Conservation (phyloP, 1,140 invertebrate genomes). For the Aricia agestis region DNA sequence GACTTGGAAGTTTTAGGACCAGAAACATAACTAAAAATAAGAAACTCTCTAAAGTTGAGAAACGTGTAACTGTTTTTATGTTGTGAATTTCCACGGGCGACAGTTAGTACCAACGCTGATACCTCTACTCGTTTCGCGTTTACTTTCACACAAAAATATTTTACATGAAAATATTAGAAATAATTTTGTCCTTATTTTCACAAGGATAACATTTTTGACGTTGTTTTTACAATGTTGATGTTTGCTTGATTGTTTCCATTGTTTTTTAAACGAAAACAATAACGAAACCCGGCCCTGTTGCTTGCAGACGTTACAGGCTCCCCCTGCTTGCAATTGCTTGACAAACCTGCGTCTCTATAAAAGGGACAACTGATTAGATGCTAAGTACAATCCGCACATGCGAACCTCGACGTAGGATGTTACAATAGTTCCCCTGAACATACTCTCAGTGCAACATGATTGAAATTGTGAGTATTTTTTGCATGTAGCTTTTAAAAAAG, state of each 20-base stretch:
- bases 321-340: slow-evolving; percentile 67
- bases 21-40: too few relatives aligned
- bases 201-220: too few relatives aligned
- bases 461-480: slow-evolving; percentile 52
- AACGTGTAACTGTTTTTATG: too few relatives aligned
- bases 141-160: too few relatives aligned
- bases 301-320: slow-evolving; percentile 59
- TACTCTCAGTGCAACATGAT: slow-evolving; percentile 35
- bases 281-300: slow-evolving; percentile 50
- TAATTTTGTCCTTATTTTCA: too few relatives aligned
- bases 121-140: too few relatives aligned
- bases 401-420: slow-evolving; percentile 57
- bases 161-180: too few relatives aligned
- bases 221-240: too few relatives aligned
- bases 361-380: slow-evolving; percentile 70
- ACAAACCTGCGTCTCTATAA: slow-evolving; percentile 72
- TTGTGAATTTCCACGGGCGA: too few relatives aligned
- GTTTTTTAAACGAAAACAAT: not conserved
- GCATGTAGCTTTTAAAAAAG: not conserved
- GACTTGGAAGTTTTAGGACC: too few relatives aligned
- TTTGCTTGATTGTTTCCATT: not conserved
- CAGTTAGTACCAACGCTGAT: too few relatives aligned
- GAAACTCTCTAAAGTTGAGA: too few relatives aligned
- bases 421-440: slow-evolving; percentile 33
- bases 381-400: slow-evolving; percentile 66